phyloP scores from a whole-genome alignment of 2,113 vertebrate genomes.

The Procavia capensis region DNA sequence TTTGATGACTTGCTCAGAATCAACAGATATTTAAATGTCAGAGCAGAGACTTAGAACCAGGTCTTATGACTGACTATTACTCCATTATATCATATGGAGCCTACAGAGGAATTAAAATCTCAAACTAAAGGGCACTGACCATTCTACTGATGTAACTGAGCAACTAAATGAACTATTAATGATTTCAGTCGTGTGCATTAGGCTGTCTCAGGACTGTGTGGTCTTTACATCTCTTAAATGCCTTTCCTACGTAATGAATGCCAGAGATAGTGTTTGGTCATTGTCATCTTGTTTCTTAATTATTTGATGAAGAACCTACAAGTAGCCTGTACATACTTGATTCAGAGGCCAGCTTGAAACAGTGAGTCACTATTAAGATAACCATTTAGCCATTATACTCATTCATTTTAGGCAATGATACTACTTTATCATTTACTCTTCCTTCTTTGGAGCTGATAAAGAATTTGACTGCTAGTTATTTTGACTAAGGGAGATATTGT shows the following conservation, averaged over 20 bases:
- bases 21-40: slow-evolving; percentile 56
- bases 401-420: slow-evolving; percentile 23
- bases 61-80: neutral
- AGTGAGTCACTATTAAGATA: slow-evolving; percentile 2
- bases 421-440: slow-evolving; percentile 14
- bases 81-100: neutral
- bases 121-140: slow-evolving; percentile 44
- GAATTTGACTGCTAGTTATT: slow-evolving; percentile 6
- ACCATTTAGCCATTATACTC: slow-evolving; percentile 20
- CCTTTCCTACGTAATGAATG: neutral
- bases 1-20: neutral
- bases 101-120: slow-evolving; percentile 52
- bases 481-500: neutral
- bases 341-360: slow-evolving; percentile 13
- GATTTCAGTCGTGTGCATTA: neutral
- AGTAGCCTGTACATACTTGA: neutral
- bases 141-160: slow-evolving; percentile 12
- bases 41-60: slow-evolving; percentile 8
- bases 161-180: slow-evolving; percentile 24
- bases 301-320: neutral
- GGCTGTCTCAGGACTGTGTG: neutral
- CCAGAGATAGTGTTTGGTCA: neutral
- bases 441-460: slow-evolving; percentile 42
- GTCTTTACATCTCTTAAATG: slow-evolving; percentile 35
- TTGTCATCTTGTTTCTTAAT: slow-evolving; percentile 32